These are phyloP conservation scores for Harlomillsia oculata DNA, from an alignment of 1,140 invertebrate species.

Conservation along the genomic window DNA sequence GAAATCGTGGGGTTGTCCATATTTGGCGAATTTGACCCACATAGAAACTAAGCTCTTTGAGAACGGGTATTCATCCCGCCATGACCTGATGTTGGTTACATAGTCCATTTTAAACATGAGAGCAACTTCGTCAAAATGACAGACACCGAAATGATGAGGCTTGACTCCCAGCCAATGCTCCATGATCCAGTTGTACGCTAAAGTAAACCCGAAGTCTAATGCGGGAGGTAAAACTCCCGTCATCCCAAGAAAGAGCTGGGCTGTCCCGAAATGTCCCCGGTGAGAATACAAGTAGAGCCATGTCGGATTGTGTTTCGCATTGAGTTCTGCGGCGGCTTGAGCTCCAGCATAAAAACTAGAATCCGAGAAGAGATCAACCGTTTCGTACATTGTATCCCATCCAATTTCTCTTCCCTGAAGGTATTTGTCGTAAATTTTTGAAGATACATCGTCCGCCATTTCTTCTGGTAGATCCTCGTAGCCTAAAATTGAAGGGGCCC, in stretches of 20 bases:
- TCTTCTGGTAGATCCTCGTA: neutral
- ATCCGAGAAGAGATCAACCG: conserved; percentile 25
- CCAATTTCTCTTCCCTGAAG: conserved; percentile 6
- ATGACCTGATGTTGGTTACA: conserved; percentile 14
- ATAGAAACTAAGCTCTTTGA: conserved; percentile 17
- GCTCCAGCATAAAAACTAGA: conserved; percentile 11
- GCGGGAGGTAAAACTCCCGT: conserved; percentile 9
- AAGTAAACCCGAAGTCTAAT: conserved; percentile 7
- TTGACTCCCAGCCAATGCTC: conserved; percentile 3
- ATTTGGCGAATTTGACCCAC: conserved; percentile 5
- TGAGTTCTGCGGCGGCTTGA: neutral
- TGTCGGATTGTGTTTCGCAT: conserved; percentile 6
- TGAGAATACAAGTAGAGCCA: conserved; percentile 25
- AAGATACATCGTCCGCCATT: conserved; percentile 3
- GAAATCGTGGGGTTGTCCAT: conserved; percentile 13
- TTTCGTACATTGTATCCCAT: conserved; percentile 2
- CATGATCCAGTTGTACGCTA: conserved; percentile 9
- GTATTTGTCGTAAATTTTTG: conserved; percentile 13
- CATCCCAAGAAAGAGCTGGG: conserved; percentile 16
- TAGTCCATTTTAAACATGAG: conserved; percentile 20
- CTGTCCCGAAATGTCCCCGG: conserved; percentile 21
- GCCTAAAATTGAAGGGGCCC: conserved; percentile 16
- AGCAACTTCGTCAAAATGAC: conserved; percentile 18
- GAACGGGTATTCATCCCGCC: conserved; percentile 8
- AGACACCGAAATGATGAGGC: conserved; percentile 11